These are phyloP conservation scores for Onychomys torridus DNA, from an alignment of 2,797 vertebrate species.

Conservation along the genomic window DNA sequence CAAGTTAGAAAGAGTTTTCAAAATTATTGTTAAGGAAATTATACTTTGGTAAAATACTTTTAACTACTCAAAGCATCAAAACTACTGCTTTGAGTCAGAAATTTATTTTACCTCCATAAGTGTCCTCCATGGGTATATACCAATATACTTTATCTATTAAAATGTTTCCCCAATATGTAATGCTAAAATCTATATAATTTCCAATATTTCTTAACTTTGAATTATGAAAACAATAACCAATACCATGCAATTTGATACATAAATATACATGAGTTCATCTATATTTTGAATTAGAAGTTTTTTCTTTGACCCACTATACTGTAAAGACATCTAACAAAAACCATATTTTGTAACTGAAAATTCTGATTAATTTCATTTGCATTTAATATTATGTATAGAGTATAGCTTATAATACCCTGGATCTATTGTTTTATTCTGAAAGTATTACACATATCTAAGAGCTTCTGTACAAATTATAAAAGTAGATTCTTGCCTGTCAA, in stretches of 20 bases:
- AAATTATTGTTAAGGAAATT: slow-evolving; percentile 28
- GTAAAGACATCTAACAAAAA: background rate
- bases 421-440: background rate
- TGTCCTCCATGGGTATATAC: background rate
- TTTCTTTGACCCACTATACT: background rate
- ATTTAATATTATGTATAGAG: background rate
- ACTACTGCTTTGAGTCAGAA: background rate
- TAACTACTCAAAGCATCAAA: background rate
- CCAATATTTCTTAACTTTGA: background rate
- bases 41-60: background rate
- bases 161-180: background rate
- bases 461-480: background rate
- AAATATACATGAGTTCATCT: background rate
- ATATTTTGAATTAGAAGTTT: background rate
- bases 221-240: background rate
- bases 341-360: background rate
- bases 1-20: background rate
- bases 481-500: background rate
- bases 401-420: background rate
- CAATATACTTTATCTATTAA: background rate
- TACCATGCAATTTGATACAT: background rate
- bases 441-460: background rate
- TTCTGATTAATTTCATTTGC: slow-evolving; percentile 32
- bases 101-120: background rate
- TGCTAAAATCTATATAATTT: background rate